phyloP scores from a whole-genome alignment of 2,113 vertebrate genomes.

The Tichodroma muraria region DNA sequence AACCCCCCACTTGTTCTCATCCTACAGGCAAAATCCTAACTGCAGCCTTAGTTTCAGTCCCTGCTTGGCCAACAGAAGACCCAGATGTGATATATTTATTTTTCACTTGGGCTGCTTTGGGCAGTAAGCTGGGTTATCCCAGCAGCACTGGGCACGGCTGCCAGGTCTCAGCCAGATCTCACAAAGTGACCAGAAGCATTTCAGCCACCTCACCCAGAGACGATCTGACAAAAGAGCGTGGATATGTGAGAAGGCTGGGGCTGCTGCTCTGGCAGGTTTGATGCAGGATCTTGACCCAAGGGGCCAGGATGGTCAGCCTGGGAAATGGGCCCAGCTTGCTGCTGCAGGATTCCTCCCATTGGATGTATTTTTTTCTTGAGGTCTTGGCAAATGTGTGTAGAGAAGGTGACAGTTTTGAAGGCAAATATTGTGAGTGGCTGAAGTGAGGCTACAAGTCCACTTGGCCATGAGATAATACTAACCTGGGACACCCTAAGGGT shows the following conservation, averaged over 20 bases:
- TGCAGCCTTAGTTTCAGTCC: background rate
- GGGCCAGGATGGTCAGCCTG: background rate
- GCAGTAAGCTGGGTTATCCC: background rate
- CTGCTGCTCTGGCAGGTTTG: background rate
- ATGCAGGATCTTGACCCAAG: background rate
- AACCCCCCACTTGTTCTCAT: background rate
- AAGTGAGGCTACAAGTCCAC: background rate
- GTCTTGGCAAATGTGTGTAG: background rate
- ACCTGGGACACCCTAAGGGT: background rate
- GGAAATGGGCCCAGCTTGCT: background rate
- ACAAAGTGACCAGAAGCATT: background rate
- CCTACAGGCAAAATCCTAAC: background rate
- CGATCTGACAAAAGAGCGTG: fast-evolving
- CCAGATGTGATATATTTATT: background rate
- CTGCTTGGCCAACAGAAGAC: background rate
- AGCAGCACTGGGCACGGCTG: background rate
- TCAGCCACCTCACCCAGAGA: background rate
- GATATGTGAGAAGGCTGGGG: background rate
- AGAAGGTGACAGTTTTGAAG: background rate
- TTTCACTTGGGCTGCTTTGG: background rate
- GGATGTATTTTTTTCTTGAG: background rate
- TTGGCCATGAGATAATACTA: background rate
- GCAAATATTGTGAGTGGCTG: background rate
- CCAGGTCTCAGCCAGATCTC: background rate
- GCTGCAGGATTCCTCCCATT: background rate